phyloP scores from a whole-genome alignment of 2,888 invertebrate genomes.

The Lithophane leautieri region DNA sequence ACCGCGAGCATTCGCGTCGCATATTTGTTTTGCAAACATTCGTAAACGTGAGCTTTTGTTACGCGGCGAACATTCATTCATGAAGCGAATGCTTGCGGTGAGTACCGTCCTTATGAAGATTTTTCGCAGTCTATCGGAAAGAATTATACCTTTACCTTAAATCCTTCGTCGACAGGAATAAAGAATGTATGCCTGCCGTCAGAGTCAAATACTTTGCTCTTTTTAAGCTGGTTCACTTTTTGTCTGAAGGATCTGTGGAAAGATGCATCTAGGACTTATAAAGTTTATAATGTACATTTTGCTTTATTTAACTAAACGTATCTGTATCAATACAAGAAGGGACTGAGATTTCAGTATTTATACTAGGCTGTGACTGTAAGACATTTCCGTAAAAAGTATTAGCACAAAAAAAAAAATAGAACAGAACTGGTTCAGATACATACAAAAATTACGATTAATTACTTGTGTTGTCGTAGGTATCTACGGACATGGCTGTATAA shows the following conservation, averaged over 20 bases:
- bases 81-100: background rate
- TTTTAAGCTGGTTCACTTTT: slow-evolving; percentile 93
- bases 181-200: slow-evolving; percentile 96
- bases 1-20: background rate
- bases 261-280: slow-evolving; percentile 56
- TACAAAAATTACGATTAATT: background rate
- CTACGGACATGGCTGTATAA: background rate
- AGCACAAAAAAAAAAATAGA: background rate
- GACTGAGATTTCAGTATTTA: background rate
- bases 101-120: background rate
- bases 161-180: slow-evolving; percentile 97
- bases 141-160: slow-evolving; percentile 94
- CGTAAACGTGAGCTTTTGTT: no score
- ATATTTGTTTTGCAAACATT: background rate
- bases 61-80: background rate
- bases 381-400: background rate
- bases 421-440: background rate
- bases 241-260: slow-evolving; percentile 93
- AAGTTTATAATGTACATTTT: background rate
- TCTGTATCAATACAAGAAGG: background rate
- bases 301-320: background rate
- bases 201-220: slow-evolving; percentile 93
- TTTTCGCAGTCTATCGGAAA: slow-evolving; percentile 28
- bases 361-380: background rate
- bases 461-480: background rate